Evolutionary conservation across 1,140 invertebrate species (phyloP).

Genomic region (Lasaia peninsularis): DNA sequence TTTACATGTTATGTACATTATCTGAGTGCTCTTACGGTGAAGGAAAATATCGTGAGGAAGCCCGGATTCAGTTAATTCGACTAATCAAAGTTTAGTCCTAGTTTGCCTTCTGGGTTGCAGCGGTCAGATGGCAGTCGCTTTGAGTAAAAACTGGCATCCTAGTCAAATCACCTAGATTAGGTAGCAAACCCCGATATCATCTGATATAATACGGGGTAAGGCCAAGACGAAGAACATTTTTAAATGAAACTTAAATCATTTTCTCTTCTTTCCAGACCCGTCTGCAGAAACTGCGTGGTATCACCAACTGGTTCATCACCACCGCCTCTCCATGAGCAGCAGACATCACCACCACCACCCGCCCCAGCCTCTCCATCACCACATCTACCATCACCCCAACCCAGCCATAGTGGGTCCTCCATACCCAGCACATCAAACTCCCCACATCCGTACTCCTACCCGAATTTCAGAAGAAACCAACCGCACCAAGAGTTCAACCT

Average conservation of each 20-base stretch:
- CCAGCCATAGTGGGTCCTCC: slow-evolving; percentile 55
- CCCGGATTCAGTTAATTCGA: no score
- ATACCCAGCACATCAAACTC: slow-evolving; percentile 57
- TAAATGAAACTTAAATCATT: background rate
- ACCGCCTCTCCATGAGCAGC: slow-evolving; percentile 53
- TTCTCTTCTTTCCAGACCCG: slow-evolving; percentile 75
- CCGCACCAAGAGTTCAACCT: slow-evolving; percentile 48
- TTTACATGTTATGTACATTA: no score
- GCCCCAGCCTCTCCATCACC: slow-evolving; percentile 48
- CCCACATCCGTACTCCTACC: slow-evolving; percentile 56
- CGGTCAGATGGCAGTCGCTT: no score
- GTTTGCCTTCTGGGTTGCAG: no score
- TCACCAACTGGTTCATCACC: slow-evolving; percentile 66
- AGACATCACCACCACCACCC: slow-evolving; percentile 53
- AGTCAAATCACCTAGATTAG: no score
- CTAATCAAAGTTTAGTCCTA: background rate
- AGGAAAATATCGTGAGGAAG: no score
- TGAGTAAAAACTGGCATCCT: no score
- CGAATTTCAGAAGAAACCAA: slow-evolving; percentile 49
- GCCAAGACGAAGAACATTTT: no score
- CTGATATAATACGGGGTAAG: no score
- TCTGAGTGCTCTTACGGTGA: no score
- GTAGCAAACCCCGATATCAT: no score
- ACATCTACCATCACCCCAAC: slow-evolving; percentile 49
- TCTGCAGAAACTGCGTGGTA: slow-evolving; percentile 77